Evolutionary conservation across 2,113 vertebrate genomes (phyloP).

Genomic region (Cyprinodon brontotheroides): DNA sequence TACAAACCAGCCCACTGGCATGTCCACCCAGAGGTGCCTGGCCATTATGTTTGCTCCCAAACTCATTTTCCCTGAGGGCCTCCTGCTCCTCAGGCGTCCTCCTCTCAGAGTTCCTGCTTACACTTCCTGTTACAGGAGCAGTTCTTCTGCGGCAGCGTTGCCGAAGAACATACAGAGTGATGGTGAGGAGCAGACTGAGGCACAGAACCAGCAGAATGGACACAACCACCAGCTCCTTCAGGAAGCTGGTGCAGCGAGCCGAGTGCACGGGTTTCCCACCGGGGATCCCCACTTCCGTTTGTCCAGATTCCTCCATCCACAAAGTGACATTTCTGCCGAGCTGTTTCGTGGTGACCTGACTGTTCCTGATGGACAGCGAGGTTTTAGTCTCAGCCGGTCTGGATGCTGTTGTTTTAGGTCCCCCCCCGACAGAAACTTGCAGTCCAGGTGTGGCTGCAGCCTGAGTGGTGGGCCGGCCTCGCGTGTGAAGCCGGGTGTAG

Average conservation of each 20-base stretch:
- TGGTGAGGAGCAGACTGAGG: conserved; percentile 60
- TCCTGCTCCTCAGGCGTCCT: conserved; percentile 54
- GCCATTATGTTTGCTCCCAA: conserved; percentile 40
- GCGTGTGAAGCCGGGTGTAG: not conserved
- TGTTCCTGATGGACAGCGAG: conserved; percentile 15
- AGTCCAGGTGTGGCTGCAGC: not conserved
- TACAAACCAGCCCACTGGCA: conserved; percentile 41
- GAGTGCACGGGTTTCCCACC: conserved; percentile 25
- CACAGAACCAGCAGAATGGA: conserved; percentile 71
- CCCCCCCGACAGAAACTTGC: conserved; percentile 2
- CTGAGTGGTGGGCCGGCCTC: not conserved
- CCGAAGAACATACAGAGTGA: conserved; percentile 55
- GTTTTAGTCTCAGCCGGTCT: conserved; percentile 9
- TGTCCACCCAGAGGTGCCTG: conserved; percentile 27
- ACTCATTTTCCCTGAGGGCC: conserved; percentile 35
- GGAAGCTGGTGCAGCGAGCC: conserved; percentile 40
- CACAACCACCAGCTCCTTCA: conserved; percentile 76
- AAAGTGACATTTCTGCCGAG: conserved; percentile 13
- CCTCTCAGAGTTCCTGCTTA: conserved; percentile 32
- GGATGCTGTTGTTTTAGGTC: conserved; percentile 16
- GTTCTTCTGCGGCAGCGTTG: conserved; percentile 57
- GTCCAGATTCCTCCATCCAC: not conserved
- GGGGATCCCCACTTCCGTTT: not conserved
- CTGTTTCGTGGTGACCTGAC: conserved; percentile 6
- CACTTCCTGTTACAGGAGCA: conserved; percentile 29